A percentile compares a stretch with the other conserved stretches of the same genome.
phyloP scores from a whole-genome alignment of 2,113 vertebrate genomes.

The Aptenodytes forsteri region DNA sequence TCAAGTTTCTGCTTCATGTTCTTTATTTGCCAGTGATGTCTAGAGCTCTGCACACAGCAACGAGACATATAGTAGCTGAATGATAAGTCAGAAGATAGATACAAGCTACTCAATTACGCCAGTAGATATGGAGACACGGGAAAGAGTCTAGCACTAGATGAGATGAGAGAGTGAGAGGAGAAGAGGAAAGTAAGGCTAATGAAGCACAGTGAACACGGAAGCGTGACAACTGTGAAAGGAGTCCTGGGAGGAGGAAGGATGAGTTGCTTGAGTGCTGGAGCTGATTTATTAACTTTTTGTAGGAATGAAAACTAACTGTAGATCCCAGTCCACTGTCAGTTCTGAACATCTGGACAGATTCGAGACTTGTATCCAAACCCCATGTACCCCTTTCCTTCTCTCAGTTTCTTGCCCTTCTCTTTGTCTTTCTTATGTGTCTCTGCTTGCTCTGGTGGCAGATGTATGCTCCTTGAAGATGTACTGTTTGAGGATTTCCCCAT shows the following conservation, averaged over 20 bases:
- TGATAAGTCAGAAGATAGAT: background rate
- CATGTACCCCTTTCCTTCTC: background rate
- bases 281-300: conserved; percentile 19
- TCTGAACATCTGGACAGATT: background rate
- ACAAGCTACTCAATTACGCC: background rate
- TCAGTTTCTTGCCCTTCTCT: background rate
- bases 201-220: background rate
- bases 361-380: background rate
- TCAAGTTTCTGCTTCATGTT: background rate
- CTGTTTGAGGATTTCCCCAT: background rate
- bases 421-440: background rate
- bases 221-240: background rate
- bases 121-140: background rate
- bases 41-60: background rate
- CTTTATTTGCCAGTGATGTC: background rate
- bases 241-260: background rate
- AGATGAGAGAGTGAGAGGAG: background rate
- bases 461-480: background rate
- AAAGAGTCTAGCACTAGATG: background rate
- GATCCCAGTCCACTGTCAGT: background rate
- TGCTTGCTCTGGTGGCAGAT: background rate
- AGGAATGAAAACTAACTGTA: conserved; percentile 5
- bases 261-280: background rate
- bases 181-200: background rate
- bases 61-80: background rate